Percentiles rank a stretch among this genome's conserved stretches.
Evolutionary conservation across 2,113 vertebrate genomes (phyloP).

Genomic region (Electrona antarctica): DNA sequence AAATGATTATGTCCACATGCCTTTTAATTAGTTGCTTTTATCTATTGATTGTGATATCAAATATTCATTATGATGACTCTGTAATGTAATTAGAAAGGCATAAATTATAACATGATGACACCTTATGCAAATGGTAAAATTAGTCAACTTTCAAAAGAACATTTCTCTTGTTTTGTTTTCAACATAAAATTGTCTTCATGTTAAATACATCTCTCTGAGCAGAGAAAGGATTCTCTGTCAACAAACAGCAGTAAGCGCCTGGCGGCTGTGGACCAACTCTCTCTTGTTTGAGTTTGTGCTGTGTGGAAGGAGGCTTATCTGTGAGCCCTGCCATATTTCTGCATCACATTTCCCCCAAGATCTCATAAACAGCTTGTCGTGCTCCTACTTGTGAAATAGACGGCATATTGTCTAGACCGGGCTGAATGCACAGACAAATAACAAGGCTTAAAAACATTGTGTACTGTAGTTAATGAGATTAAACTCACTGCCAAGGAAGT

Average conservation of each 20-base stretch:
- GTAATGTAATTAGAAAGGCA: background rate
- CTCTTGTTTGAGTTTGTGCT: conserved; percentile 66
- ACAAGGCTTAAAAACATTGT: conserved; percentile 52
- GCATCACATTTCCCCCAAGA: conserved; percentile 71
- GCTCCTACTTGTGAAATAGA: conserved; percentile 63
- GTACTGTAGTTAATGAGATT: conserved; percentile 66
- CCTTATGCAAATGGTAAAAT: background rate
- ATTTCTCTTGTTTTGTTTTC: background rate
- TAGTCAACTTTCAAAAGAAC: background rate
- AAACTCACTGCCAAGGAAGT: conserved; percentile 49
- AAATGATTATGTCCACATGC: no score
- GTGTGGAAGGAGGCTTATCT: conserved; percentile 61
- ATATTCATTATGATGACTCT: background rate
- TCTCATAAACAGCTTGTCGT: conserved; percentile 69
- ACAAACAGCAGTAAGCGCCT: conserved; percentile 42
- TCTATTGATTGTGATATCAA: no score
- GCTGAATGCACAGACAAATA: conserved; percentile 68
- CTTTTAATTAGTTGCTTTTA: background rate
- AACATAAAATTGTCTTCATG: conserved; percentile 21
- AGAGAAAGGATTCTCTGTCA: conserved; percentile 42
- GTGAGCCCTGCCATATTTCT: conserved; percentile 65
- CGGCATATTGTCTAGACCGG: conserved; percentile 66
- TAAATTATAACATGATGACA: background rate
- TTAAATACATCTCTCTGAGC: conserved; percentile 38
- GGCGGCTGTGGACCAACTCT: conserved; percentile 58